Conservation (phyloP, 2,888 invertebrate genomes). For the Acheta domesticus region DNA sequence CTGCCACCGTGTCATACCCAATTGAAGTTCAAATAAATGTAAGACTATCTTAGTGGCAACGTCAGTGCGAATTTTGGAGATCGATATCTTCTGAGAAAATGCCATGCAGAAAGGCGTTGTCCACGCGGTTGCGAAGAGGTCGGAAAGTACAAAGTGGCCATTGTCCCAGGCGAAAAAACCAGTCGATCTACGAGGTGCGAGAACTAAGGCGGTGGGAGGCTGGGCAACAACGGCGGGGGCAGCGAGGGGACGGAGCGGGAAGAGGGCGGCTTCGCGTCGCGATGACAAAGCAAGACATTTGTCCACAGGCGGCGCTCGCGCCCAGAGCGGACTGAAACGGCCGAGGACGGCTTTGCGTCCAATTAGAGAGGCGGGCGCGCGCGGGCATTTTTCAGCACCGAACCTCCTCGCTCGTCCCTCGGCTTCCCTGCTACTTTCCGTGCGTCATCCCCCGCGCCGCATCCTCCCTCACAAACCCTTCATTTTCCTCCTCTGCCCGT, state of each 20-base stretch:
- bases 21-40: too few species aligned
- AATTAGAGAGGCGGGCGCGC: neutral
- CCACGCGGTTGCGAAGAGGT: too few species aligned
- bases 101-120: too few species aligned
- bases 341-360: neutral
- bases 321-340: neutral
- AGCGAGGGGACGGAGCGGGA: neutral
- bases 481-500: neutral
- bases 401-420: conserved; percentile 21
- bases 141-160: too few species aligned
- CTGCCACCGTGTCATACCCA: too few species aligned
- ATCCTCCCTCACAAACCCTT: neutral
- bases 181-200: too few species aligned
- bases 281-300: conserved; percentile 9
- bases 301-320: neutral
- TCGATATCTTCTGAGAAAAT: too few species aligned
- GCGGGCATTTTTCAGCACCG: conserved; percentile 18
- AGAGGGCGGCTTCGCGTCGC: neutral
- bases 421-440: conserved; percentile 21
- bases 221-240: too few species aligned
- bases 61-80: too few species aligned
- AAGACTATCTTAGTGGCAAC: too few species aligned
- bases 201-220: too few species aligned
- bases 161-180: too few species aligned
- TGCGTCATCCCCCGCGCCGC: neutral